These are phyloP conservation scores for Drosophila helvetica DNA, from an alignment of 2,888 invertebrate genomes.

Conservation along the genomic window DNA sequence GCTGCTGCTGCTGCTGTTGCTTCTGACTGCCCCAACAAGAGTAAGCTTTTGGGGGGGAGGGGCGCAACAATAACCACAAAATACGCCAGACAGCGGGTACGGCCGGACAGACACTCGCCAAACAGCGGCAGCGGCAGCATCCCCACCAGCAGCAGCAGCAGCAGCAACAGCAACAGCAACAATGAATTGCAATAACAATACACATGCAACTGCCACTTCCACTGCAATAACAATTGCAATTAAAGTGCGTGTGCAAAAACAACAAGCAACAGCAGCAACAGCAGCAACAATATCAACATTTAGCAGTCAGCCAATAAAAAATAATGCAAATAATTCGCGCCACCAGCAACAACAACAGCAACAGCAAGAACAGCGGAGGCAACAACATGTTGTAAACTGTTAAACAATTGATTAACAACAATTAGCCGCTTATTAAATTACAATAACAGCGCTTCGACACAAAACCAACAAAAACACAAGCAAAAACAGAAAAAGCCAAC, in stretches of 20 bases:
- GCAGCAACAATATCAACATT: constrained; percentile 34
- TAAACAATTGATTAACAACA: constrained; percentile 83
- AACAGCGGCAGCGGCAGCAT: constrained; percentile 11
- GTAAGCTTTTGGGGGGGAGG: constrained; percentile 2
- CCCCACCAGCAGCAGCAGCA: constrained; percentile 1
- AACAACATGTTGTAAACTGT: constrained; percentile 71
- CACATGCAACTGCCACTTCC: constrained; percentile 31
- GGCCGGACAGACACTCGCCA: constrained; percentile 29
- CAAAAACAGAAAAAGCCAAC: constrained; percentile 41
- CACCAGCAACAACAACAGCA: constrained; percentile 29
- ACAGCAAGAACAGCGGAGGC: not conserved
- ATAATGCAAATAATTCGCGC: constrained; percentile 71
- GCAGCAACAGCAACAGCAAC: constrained; percentile 16
- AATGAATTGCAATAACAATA: constrained; percentile 38
- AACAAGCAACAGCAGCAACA: constrained; percentile 32
- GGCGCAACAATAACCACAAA: constrained; percentile 48
- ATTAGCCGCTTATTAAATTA: constrained; percentile 81
- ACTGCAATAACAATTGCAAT: constrained; percentile 71
- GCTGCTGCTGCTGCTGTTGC: not conserved
- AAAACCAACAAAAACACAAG: constrained; percentile 67
- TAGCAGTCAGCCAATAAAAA: constrained; percentile 43
- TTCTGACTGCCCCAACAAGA: not conserved
- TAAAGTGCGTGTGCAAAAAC: constrained; percentile 59
- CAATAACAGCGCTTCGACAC: constrained; percentile 70
- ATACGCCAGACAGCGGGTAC: constrained; percentile 27